Percentiles rank a stretch among this genome's conserved stretches.
phyloP scores from a whole-genome alignment of 2,113 vertebrate genomes.

The Peucedramus taeniatus region DNA sequence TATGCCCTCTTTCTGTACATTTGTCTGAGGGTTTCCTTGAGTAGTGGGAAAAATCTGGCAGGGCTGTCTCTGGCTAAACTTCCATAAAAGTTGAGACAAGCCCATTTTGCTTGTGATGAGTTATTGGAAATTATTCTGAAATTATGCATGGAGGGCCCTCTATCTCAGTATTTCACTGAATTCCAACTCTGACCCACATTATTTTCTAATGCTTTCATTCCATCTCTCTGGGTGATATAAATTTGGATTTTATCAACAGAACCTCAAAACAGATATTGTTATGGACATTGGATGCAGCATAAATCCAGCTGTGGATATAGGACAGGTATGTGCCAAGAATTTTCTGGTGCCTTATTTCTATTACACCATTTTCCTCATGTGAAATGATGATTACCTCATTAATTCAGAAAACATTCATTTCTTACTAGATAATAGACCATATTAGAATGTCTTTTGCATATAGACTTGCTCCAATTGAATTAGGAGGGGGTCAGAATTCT shows the following conservation, averaged over 20 bases:
- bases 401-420: neutral
- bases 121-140: neutral
- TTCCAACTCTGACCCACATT: neutral
- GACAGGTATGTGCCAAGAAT: constrained; percentile 77
- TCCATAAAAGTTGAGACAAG: neutral
- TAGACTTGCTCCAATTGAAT: neutral
- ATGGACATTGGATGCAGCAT: constrained; percentile 84
- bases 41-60: neutral
- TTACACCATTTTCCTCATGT: neutral
- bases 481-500: neutral
- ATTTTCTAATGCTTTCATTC: neutral
- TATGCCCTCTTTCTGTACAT: neutral
- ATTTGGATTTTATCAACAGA: constrained; percentile 67
- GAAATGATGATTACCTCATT: neutral
- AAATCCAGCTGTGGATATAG: constrained; percentile 89
- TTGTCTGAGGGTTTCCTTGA: neutral
- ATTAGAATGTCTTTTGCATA: neutral
- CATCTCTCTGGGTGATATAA: neutral
- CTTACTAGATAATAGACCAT: neutral
- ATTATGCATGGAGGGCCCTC: neutral
- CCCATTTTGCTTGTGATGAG: neutral
- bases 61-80: neutral
- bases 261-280: constrained; percentile 86
- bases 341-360: neutral
- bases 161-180: neutral